Conservation (phyloP, 2,113 vertebrate species). For the Phrynocephalus versicolor region DNA sequence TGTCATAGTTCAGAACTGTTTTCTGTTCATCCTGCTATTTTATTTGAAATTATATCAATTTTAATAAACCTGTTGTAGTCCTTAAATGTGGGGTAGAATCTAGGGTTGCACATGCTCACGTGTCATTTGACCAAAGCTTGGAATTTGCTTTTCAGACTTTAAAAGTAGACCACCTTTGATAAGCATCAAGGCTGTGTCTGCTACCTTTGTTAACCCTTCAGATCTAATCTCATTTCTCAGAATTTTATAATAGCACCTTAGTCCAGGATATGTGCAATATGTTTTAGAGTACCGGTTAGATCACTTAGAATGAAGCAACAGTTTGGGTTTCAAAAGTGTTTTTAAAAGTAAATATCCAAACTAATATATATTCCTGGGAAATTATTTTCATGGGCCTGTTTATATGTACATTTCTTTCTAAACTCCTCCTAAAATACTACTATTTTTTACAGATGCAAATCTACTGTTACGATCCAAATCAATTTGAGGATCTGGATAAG, state of each 20-base stretch:
- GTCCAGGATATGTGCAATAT: not conserved
- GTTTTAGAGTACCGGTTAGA: not conserved
- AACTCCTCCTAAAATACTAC: conserved; percentile 6
- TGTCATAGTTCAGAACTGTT: not conserved
- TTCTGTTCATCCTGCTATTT: not conserved
- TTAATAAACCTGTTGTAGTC: too few relatives aligned
- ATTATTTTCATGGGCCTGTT: not conserved
- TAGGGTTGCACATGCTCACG: not conserved
- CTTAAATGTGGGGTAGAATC: too few relatives aligned
- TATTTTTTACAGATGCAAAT: conserved; percentile 92
- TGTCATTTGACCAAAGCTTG: not conserved
- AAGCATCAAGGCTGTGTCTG: not conserved
- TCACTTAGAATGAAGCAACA: not conserved
- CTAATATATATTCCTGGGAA: not conserved
- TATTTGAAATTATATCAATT: not conserved
- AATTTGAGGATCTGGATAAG: conserved; percentile 84
- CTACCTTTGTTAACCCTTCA: not conserved
- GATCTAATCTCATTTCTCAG: not conserved
- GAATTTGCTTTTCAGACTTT: too few relatives aligned
- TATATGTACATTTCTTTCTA: not conserved
- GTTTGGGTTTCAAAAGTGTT: not conserved
- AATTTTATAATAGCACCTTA: not conserved
- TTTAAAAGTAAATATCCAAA: not conserved
- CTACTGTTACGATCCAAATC: conserved; percentile 87
- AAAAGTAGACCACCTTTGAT: not conserved